phyloP scores from a whole-genome alignment of 2,113 vertebrate genomes.

The Spea multiplicata region DNA sequence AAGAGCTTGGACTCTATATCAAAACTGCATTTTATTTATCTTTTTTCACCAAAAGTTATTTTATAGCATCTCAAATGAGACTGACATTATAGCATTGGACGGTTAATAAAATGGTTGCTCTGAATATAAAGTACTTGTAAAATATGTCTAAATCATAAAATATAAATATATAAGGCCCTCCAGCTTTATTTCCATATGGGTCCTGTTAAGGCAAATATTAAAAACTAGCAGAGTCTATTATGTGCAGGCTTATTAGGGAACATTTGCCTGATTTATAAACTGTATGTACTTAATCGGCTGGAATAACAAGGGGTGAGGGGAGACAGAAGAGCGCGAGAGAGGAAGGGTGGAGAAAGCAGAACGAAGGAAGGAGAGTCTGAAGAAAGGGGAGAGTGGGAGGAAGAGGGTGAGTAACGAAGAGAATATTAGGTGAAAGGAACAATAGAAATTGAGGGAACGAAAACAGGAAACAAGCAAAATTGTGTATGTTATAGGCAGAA shows the following conservation, averaged over 20 bases:
- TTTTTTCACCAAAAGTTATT: background rate
- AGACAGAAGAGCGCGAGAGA: conserved; percentile 19
- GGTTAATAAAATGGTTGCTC: conserved; percentile 36
- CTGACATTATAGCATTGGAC: background rate
- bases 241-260: conserved; percentile 45
- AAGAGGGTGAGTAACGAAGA: conserved; percentile 3
- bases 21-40: background rate
- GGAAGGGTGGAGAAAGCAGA: background rate
- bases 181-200: conserved; percentile 47
- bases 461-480: conserved; percentile 1
- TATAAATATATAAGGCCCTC: conserved; percentile 44
- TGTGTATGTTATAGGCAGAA: background rate
- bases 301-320: conserved; percentile 41
- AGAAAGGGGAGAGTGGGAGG: background rate
- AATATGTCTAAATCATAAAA: conserved; percentile 46
- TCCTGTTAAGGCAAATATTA: conserved; percentile 46
- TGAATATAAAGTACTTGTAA: conserved; percentile 33
- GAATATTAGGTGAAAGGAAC: conserved; percentile 3
- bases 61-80: background rate
- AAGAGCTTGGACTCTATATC: background rate
- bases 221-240: conserved; percentile 47
- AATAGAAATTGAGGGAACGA: background rate
- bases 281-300: conserved; percentile 44
- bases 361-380: background rate
- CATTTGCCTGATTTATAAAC: conserved; percentile 47